Conservation (phyloP, 2,113 vertebrate genomes). For the Tretioscincus oriximinensis region DNA sequence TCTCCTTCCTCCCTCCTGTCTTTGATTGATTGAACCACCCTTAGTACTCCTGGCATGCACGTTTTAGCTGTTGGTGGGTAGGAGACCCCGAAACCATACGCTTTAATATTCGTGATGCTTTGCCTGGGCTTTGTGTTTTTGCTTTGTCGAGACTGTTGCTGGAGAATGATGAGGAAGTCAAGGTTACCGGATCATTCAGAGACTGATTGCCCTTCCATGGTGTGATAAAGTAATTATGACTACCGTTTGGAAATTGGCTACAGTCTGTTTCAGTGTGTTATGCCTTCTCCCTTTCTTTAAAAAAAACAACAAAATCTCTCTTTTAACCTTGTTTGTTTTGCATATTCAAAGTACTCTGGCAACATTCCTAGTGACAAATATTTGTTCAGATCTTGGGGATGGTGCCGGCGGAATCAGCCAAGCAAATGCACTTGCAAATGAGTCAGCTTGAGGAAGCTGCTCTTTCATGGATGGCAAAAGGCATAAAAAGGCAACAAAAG, state of each 20-base stretch:
- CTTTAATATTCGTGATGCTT: constrained; percentile 16
- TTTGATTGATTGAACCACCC: constrained; percentile 77
- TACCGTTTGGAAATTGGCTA: constrained; percentile 35
- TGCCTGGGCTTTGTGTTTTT: constrained; percentile 21
- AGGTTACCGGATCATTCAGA: constrained; percentile 76
- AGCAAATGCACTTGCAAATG: constrained; percentile 1
- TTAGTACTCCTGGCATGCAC: constrained; percentile 65
- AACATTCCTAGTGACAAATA: constrained; percentile 45
- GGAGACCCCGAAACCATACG: neutral
- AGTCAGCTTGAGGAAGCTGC: neutral
- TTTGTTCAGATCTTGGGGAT: too few species aligned
- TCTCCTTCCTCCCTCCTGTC: neutral
- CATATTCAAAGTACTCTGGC: constrained; percentile 35
- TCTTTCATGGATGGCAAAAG: too few species aligned
- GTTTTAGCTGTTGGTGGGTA: neutral
- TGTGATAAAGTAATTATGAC: constrained; percentile 55
- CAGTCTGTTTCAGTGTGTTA: constrained; percentile 44
- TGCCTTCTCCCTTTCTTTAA: too few species aligned
- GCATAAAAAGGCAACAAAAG: too few species aligned
- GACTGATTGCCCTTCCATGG: constrained; percentile 64
- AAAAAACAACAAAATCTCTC: too few species aligned
- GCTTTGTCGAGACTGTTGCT: constrained; percentile 59
- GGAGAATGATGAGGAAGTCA: constrained; percentile 74
- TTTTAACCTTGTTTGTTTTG: constrained; percentile 38
- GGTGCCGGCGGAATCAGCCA: neutral